A percentile compares a stretch with the other conserved stretches of the same genome.
Evolutionary conservation across 2,888 invertebrate species (phyloP).

Genomic region (Andricus quercusramuli): DNA sequence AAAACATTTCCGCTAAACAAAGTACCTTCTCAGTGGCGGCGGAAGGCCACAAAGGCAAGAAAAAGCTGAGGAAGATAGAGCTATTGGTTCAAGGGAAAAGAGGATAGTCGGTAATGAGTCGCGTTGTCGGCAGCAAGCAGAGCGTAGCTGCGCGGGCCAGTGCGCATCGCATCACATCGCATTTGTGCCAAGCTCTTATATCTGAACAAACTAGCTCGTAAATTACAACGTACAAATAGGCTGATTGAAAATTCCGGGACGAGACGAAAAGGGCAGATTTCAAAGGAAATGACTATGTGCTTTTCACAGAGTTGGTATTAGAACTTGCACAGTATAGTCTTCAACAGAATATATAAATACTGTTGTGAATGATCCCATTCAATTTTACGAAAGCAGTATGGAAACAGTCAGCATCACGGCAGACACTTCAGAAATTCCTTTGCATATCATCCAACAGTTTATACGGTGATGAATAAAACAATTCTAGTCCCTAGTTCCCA

Average conservation of each 20-base stretch:
- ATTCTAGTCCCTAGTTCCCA: not conserved
- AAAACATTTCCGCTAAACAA: not conserved
- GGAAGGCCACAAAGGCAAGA: slow-evolving; percentile 45
- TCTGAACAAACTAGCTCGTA: slow-evolving; percentile 48
- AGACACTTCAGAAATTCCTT: slow-evolving; percentile 8
- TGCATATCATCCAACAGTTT: slow-evolving; percentile 1
- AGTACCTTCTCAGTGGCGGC: slow-evolving; percentile 14
- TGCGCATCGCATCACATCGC: slow-evolving; percentile 57
- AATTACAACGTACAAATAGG: slow-evolving; percentile 22
- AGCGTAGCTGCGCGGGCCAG: slow-evolving; percentile 62
- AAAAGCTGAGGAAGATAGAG: slow-evolving; percentile 31
- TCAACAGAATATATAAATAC: not conserved
- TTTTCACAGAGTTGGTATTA: not conserved
- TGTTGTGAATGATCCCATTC: slow-evolving; percentile 20
- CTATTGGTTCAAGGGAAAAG: slow-evolving; percentile 41
- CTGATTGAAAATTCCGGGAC: slow-evolving; percentile 14
- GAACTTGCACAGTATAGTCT: not conserved
- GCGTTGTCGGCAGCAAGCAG: slow-evolving; percentile 60
- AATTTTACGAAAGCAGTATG: slow-evolving; percentile 2
- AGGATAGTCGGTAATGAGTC: slow-evolving; percentile 56
- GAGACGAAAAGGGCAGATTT: not conserved
- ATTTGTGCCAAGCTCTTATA: slow-evolving; percentile 52
- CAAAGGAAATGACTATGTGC: not conserved
- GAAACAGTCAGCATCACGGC: not conserved
- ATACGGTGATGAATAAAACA: slow-evolving; percentile 8